Evolutionary conservation across 2,797 vertebrate species (phyloP).

Genomic region (Rhabdophis nuchalis): DNA sequence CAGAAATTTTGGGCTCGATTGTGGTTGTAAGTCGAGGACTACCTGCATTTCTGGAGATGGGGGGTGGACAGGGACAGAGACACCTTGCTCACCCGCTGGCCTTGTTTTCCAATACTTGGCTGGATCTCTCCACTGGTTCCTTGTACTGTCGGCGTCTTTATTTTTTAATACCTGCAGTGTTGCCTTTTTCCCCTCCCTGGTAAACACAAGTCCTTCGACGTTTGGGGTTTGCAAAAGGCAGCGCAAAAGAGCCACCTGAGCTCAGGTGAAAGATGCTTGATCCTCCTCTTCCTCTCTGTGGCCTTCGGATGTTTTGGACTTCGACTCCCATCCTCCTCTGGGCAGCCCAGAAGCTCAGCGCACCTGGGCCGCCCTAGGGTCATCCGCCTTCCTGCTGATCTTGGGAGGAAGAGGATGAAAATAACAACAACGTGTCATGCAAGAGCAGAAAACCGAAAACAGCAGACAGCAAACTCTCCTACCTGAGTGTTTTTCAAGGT

Average conservation of each 20-base stretch:
- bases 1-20: background rate
- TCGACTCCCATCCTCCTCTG: background rate
- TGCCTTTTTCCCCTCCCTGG: slow-evolving; percentile 56
- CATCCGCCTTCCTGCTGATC: background rate
- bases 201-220: slow-evolving; percentile 64
- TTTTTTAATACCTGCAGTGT: slow-evolving; percentile 63
- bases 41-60: background rate
- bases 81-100: background rate
- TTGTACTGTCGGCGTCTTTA: slow-evolving; percentile 57
- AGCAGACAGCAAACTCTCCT: background rate
- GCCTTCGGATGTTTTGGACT: background rate
- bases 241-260: background rate
- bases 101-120: slow-evolving; percentile 8
- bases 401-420: background rate
- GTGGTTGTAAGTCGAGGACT: background rate
- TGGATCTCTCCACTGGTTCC: slow-evolving; percentile 48
- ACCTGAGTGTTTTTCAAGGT: background rate
- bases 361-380: background rate
- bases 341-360: background rate
- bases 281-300: background rate
- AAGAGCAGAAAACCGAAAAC: background rate
- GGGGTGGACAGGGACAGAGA: background rate
- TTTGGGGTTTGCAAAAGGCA: background rate
- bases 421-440: background rate
- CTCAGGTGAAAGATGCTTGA: background rate